Evolutionary conservation across 2,888 invertebrate species (phyloP).

Genomic region (Colostygia pectinataria): DNA sequence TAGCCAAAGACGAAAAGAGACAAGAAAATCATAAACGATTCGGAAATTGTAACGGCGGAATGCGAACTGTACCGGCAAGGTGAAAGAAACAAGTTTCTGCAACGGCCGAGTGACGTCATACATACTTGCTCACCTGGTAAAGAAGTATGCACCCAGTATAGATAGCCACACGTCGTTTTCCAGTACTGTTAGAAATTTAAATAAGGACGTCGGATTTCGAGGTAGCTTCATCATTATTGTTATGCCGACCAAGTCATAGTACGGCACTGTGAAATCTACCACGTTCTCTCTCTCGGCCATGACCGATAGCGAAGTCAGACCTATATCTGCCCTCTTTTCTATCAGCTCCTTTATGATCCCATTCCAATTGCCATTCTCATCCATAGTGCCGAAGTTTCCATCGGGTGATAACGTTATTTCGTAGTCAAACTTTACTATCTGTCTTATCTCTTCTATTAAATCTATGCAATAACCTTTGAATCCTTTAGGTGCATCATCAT

Average conservation of each 20-base stretch:
- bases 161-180: constrained; percentile 99
- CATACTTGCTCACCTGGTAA: constrained; percentile 87
- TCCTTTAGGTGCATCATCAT: constrained; percentile 85
- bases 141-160: constrained; percentile 96
- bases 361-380: constrained; percentile 92
- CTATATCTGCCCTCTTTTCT: constrained; percentile 96
- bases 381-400: constrained; percentile 94
- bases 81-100: constrained; percentile 49
- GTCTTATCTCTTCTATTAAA: constrained; percentile 92
- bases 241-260: constrained; percentile 98
- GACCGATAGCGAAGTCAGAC: constrained; percentile 95
- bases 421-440: constrained; percentile 94
- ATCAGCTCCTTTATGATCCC: constrained; percentile 91
- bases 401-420: constrained; percentile 92
- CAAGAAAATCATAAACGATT: constrained; percentile 41
- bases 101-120: constrained; percentile 44
- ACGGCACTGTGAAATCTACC: constrained; percentile 98
- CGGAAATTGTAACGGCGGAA: constrained; percentile 41
- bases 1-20: constrained; percentile 35
- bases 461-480: constrained; percentile 97
- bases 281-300: constrained; percentile 99
- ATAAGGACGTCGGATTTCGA: constrained; percentile 94
- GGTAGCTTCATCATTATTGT: constrained; percentile 97
- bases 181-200: constrained; percentile 97
- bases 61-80: constrained; percentile 31